Base-by-base conservation (phyloP, 2,113 vertebrate genomes). In the Vulpes ferrilata region DNA sequence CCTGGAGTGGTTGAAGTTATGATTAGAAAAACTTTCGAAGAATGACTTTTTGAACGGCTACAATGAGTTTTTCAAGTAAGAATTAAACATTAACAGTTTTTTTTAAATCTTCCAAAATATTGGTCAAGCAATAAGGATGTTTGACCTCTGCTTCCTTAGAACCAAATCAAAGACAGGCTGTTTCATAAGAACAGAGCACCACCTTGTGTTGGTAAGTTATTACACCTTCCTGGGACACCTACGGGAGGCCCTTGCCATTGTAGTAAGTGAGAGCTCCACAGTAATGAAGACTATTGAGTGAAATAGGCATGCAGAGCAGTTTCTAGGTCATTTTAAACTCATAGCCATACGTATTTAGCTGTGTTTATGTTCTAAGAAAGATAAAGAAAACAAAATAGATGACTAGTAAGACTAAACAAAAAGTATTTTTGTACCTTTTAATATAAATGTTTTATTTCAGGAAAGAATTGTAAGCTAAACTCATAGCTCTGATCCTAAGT, bases 111-210 rank as follows among this genome's bases (percentile, higher is more conserved):
- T 95, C 71, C 76, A 20, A 55, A 83, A 96, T 95, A 84, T 20
- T 91, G 74, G 8, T 90, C 19, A 1, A 88, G 38, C 20, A 94
- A 16, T 90, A 2, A 0, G 30, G 57, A 97, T 78, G 1, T 64
- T 38, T 94, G 73, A 71, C 89, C 89, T 92, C 82, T 96, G 69
- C 43, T 97, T 97, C 62, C 25, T 69, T 65, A 43, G 48, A 19
- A 11, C 32, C 53, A 95, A 97, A 95, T 3, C 48, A 78, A 88
- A 88, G 60, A 2, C 11, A 67, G 81, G 30, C 73, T 95, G 43
- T 98, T 99, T 98, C 88, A 16, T 98, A 96, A 99, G 98, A 99
- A 95, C 92, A 99, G 98, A 99, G 99, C 99, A 98, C 99, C 98
- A 98, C 97, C 99, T 99, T 98, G 99, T 98, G 99, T 98, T 98